A percentile compares a stretch with the other conserved stretches of the same genome.
phyloP scores from a whole-genome alignment of 2,888 invertebrate genomes.

The Phytoseiulus persimilis region DNA sequence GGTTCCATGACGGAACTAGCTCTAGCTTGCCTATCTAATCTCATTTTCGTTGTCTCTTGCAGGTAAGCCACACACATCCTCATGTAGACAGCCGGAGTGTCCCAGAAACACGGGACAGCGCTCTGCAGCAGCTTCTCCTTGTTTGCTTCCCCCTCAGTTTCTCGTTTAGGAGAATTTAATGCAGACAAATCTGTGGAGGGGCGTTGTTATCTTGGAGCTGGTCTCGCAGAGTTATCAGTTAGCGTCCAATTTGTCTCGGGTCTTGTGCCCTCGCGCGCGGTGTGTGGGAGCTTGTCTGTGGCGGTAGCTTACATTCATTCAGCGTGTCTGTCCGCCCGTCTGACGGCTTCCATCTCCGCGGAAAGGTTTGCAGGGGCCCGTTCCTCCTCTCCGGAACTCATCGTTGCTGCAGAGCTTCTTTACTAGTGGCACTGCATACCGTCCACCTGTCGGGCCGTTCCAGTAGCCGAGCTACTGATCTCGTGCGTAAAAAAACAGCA shows the following conservation, averaged over 20 bases:
- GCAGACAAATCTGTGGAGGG: not conserved
- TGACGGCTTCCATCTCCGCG: too few species aligned
- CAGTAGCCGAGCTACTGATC: too few species aligned
- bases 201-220: not conserved
- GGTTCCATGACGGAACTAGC: not conserved
- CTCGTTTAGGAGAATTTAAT: not conserved
- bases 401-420: too few species aligned
- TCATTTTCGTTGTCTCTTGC: not conserved
- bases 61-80: not conserved
- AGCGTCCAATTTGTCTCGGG: not conserved
- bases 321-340: not conserved
- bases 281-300: not conserved
- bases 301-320: not conserved
- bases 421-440: too few species aligned
- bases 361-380: too few species aligned
- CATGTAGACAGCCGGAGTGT: not conserved
- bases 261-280: not conserved
- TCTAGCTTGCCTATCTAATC: not conserved
- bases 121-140: not conserved
- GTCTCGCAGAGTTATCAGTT: not conserved
- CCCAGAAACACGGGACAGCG: not conserved
- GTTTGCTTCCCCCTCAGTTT: not conserved
- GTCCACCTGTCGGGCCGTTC: too few species aligned
- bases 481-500: too few species aligned
- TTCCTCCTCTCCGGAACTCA: too few species aligned